phyloP scores from a whole-genome alignment of 2,888 invertebrate genomes.

The Orthosia cruda region DNA sequence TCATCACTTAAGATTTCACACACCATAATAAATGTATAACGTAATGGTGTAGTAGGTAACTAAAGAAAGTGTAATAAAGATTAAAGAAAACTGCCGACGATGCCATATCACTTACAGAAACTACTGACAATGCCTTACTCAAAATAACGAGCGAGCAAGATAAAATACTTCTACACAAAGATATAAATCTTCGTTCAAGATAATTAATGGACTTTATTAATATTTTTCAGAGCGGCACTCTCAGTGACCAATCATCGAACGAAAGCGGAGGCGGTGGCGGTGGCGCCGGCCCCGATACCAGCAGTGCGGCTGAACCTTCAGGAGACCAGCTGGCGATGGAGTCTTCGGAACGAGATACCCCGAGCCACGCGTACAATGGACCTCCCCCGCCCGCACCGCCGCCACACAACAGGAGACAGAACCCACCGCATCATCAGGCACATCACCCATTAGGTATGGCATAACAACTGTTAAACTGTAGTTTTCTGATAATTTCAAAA shows the following conservation, averaged over 20 bases:
- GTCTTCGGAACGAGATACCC: slow-evolving; percentile 93
- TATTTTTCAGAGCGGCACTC: slow-evolving; percentile 85
- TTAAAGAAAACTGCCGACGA: slow-evolving; percentile 1
- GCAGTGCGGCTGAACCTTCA: slow-evolving; percentile 90
- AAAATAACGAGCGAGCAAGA: slow-evolving; percentile 16
- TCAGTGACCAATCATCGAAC: slow-evolving; percentile 87
- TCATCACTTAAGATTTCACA: slow-evolving; percentile 33
- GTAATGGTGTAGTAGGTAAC: slow-evolving; percentile 7
- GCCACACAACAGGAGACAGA: slow-evolving; percentile 95
- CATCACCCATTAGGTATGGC: slow-evolving; percentile 88
- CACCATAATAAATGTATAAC: slow-evolving; percentile 1
- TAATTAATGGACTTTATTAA: slow-evolving; percentile 44
- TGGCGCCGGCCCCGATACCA: slow-evolving; percentile 91
- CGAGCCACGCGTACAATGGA: slow-evolving; percentile 90
- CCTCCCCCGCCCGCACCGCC: slow-evolving; percentile 92
- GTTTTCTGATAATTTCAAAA: not conserved
- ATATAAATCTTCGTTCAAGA: slow-evolving; percentile 16
- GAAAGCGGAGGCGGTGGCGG: slow-evolving; percentile 92
- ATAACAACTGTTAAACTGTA: not conserved
- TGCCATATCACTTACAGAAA: not conserved
- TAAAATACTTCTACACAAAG: not conserved
- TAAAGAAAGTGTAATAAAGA: slow-evolving; percentile 28
- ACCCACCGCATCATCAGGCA: slow-evolving; percentile 93
- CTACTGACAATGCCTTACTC: not conserved
- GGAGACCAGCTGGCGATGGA: slow-evolving; percentile 95